phyloP scores from a whole-genome alignment of 2,888 invertebrate genomes.

The Callinectes sapidus region DNA sequence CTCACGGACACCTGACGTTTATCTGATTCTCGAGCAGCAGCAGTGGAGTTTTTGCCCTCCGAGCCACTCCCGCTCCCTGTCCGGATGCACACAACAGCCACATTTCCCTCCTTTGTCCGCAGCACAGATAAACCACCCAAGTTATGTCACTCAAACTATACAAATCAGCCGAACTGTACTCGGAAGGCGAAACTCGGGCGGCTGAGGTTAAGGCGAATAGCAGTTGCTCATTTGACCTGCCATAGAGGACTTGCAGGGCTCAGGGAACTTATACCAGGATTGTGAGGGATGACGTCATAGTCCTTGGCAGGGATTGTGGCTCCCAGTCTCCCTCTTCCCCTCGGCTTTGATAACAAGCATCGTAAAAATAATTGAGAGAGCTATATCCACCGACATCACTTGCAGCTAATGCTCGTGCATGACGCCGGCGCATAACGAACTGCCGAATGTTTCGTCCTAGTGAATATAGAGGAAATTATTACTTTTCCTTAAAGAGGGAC shows the following conservation, averaged over 20 bases:
- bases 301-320: slow-evolving; percentile 59
- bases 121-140: slow-evolving; percentile 45
- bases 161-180: slow-evolving; percentile 58
- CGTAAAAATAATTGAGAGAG: slow-evolving; percentile 68
- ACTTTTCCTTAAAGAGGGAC: slow-evolving; percentile 57
- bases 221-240: slow-evolving; percentile 57
- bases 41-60: slow-evolving; percentile 26
- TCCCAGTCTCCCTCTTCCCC: slow-evolving; percentile 51
- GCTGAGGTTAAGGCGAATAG: slow-evolving; percentile 38
- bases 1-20: slow-evolving; percentile 42
- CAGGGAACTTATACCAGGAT: slow-evolving; percentile 32
- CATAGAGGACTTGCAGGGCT: slow-evolving; percentile 39
- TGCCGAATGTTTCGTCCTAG: slow-evolving; percentile 65
- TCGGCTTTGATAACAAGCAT: slow-evolving; percentile 65
- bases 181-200: slow-evolving; percentile 47
- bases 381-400: slow-evolving; percentile 64
- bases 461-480: slow-evolving; percentile 66
- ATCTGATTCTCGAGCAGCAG: slow-evolving; percentile 37
- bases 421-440: slow-evolving; percentile 62
- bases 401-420: slow-evolving; percentile 52
- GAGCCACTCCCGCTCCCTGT: slow-evolving; percentile 12
- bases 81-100: slow-evolving; percentile 38
- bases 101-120: slow-evolving; percentile 43
- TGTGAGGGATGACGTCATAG: slow-evolving; percentile 54
- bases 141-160: slow-evolving; percentile 57